These are phyloP conservation scores for Variabilichromis moorii DNA, from an alignment of 2,113 vertebrate genomes.

Conservation along the genomic window DNA sequence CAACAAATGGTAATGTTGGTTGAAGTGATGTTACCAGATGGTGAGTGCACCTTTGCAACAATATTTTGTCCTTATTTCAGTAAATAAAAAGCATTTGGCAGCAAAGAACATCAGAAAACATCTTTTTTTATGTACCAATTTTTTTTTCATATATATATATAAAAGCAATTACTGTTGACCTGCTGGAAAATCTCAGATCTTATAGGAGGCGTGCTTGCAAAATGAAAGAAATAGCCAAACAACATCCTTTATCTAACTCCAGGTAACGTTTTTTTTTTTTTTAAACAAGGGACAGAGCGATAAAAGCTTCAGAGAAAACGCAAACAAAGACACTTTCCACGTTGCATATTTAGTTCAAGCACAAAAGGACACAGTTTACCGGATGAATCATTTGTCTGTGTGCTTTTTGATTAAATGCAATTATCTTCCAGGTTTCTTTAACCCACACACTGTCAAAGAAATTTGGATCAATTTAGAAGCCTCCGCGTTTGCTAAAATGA, in stretches of 20 bases:
- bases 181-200: not conserved
- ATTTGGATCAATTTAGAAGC: not conserved
- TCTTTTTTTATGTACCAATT: not conserved
- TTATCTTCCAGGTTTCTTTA: not conserved
- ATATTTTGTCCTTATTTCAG: not conserved
- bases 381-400: constrained; percentile 1
- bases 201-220: not conserved
- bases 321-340: not conserved
- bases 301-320: not conserved
- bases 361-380: not conserved
- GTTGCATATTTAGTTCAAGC: not conserved
- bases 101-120: not conserved
- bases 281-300: not conserved
- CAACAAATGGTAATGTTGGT: not conserved
- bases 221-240: not conserved
- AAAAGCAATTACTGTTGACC: not conserved
- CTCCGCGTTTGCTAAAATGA: not conserved
- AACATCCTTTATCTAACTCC: not conserved
- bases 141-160: not conserved
- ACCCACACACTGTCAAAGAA: not conserved
- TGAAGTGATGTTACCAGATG: not conserved
- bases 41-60: not conserved
- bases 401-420: not conserved
- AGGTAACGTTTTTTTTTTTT: not conserved
- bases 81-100: not conserved